Percentiles rank a stretch among this genome's conserved stretches.
Conservation (phyloP, 1,140 invertebrate species). For the Oryctes rhinoceros region DNA sequence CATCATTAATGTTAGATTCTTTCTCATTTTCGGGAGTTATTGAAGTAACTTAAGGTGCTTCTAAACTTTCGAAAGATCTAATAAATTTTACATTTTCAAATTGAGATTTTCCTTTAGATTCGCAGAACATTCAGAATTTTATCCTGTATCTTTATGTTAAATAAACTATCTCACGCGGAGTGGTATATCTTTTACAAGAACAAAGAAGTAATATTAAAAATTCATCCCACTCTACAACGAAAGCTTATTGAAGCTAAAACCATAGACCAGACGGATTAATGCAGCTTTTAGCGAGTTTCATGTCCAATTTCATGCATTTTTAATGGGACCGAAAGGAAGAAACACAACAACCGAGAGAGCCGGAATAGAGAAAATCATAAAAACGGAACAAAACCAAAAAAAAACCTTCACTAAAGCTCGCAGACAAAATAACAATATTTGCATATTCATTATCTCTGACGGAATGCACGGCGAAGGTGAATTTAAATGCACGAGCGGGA, state of each 20-base stretch:
- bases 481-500: not conserved
- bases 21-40: too few species aligned
- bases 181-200: too few species aligned
- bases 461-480: not conserved
- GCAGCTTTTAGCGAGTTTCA: not conserved
- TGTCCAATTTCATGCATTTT: constrained; percentile 10
- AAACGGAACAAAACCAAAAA: not conserved
- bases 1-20: too few species aligned
- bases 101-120: too few species aligned
- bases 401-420: not conserved
- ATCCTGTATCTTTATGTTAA: too few species aligned
- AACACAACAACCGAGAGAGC: not conserved
- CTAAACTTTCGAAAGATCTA: too few species aligned
- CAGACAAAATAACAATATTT: not conserved
- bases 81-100: too few species aligned
- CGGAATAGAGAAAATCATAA: not conserved
- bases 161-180: too few species aligned
- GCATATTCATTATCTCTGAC: constrained; percentile 1
- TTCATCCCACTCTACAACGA: not conserved
- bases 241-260: not conserved
- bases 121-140: too few species aligned
- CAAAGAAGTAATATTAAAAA: not conserved
- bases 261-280: not conserved
- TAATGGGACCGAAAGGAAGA: not conserved
- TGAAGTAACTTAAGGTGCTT: too few species aligned